Evolutionary conservation across 2,888 invertebrate genomes (phyloP).

Genomic region (Myathropa florea): DNA sequence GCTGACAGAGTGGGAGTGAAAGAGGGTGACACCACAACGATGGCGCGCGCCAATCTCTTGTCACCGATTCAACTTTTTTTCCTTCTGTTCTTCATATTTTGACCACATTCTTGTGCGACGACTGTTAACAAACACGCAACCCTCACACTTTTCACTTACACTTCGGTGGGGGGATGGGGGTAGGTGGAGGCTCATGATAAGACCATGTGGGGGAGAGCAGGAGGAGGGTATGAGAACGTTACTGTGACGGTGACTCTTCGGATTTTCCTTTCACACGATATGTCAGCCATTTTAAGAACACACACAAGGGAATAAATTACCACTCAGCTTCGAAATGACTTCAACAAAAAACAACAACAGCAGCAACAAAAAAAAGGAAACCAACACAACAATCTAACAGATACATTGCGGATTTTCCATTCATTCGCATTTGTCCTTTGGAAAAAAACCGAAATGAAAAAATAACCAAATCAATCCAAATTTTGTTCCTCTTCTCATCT

Average conservation of each 20-base stretch:
- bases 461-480: not conserved
- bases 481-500: too few species aligned
- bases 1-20: conserved; percentile 1
- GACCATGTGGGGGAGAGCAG: not conserved
- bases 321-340: conserved; percentile 7
- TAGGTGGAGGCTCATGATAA: not conserved
- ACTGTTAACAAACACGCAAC: conserved; percentile 5
- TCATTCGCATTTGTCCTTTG: conserved; percentile 47
- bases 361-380: not conserved
- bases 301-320: conserved; percentile 22
- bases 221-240: not conserved
- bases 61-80: not conserved
- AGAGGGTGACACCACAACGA: conserved; percentile 10
- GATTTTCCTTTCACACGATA: conserved; percentile 1
- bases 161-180: not conserved
- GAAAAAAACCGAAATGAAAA: conserved; percentile 16
- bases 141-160: not conserved
- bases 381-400: not conserved
- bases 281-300: conserved; percentile 64
- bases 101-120: not conserved
- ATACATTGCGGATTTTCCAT: conserved; percentile 52
- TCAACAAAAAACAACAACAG: not conserved
- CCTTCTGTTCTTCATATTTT: not conserved
- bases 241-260: not conserved
- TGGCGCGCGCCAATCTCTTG: conserved; percentile 60